phyloP scores from a whole-genome alignment of 2,797 vertebrate genomes.

The Taenioides sp. region DNA sequence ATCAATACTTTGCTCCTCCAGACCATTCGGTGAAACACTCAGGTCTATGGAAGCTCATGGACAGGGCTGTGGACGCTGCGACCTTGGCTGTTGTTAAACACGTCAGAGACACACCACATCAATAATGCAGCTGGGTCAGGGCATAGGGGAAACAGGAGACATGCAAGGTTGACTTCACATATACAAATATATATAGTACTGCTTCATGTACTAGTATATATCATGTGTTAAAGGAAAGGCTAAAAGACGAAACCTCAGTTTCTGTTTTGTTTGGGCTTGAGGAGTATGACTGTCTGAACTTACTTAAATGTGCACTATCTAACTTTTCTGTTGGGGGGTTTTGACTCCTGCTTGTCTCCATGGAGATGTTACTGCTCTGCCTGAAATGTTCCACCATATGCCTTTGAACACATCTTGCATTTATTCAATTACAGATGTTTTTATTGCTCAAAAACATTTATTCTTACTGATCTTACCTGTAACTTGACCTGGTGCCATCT shows the following conservation, averaged over 20 bases:
- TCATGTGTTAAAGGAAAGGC: constrained; percentile 13
- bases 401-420: too few relatives aligned
- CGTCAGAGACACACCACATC: constrained; percentile 24
- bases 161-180: constrained; percentile 34
- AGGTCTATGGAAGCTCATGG: constrained; percentile 27
- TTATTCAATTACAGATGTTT: too few relatives aligned
- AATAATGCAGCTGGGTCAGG: constrained; percentile 62
- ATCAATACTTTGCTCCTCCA: too few relatives aligned
- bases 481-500: too few relatives aligned
- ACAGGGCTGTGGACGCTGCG: constrained; percentile 23
- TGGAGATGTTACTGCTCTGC: too few relatives aligned
- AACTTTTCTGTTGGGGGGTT: too few relatives aligned
- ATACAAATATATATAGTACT: neutral
- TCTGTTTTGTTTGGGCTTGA: neutral
- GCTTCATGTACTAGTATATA: constrained; percentile 2
- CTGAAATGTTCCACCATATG: too few relatives aligned
- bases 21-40: constrained; percentile 26
- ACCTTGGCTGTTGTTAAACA: constrained; percentile 37
- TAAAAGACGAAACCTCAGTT: constrained; percentile 13
- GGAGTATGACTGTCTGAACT: neutral
- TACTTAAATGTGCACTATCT: too few relatives aligned
- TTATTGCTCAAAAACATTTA: too few relatives aligned
- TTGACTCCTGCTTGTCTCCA: too few relatives aligned
- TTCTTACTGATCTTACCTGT: too few relatives aligned
- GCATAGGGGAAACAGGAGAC: constrained; percentile 25